Base-by-base conservation (phyloP, 2,888 invertebrate genomes). In the Crioceris asparagi region DNA sequence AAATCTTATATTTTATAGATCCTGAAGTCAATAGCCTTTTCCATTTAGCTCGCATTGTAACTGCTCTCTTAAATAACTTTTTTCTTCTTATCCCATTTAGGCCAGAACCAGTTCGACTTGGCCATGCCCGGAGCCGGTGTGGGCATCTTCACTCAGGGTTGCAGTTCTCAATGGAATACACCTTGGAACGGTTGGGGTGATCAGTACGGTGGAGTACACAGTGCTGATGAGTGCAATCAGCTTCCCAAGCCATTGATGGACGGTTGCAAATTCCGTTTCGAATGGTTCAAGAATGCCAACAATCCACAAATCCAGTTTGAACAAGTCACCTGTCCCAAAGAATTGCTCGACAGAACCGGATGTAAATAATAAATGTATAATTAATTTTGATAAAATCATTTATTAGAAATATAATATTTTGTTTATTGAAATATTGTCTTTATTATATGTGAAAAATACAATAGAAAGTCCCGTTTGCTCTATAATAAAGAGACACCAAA, bases 261-360 rank as follows among this genome's bases (percentile, higher is more conserved):
- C 7, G 51, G 51, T 19, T 51, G 51, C 29, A 23, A 41, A 16
- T 50, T 39, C 29, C 39, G 49, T 21, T 50, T 50, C 17, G 41
- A 45, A 7, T 50, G 40, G 35, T 37, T 47, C 37, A 26, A 45
- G 36, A 43, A 44, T 16, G 46, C 41, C 5, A 35, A 40, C 35
- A 48, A 48, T 32, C 49, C 49, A 14, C 31, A 36, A 26, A 41
- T 49, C 15, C 18, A 35, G 8, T 49, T 48, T 18, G 32, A 38
- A 18, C 45, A 48, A 35, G 37, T 49, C 8, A 23, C 21, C 3
- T 48, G 49, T 18, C 49, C 47, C 3, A 14, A n/a, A 6, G 48
- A 46, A 39, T 25, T 49, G 3, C 38, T 44, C 10, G 17, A 18
- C 4, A 39, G 19, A 14, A 41, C 35, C 15, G 40, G 42, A 31